A percentile compares a stretch with the other conserved stretches of the same genome.
Evolutionary conservation across 2,113 vertebrate species (phyloP).

Genomic region (Trogon melanurus): DNA sequence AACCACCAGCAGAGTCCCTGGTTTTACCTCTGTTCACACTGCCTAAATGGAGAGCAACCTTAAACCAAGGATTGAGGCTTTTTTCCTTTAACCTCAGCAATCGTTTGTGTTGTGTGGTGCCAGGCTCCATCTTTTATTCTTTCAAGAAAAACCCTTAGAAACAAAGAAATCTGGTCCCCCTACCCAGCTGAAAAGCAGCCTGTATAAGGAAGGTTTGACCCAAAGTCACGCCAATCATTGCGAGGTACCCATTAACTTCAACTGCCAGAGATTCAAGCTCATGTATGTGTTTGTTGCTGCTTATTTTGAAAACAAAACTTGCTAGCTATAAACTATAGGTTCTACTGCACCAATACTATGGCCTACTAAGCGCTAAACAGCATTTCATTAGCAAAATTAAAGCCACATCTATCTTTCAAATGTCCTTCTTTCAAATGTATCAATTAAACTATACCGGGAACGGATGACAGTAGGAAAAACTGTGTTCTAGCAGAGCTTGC

Average conservation of each 20-base stretch:
- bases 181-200: neutral
- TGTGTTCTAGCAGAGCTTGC: neutral
- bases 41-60: neutral
- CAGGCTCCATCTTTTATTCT: neutral
- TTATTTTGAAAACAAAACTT: slow-evolving; percentile 28
- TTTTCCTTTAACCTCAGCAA: neutral
- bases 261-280: neutral
- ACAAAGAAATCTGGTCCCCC: neutral
- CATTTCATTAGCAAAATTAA: slow-evolving; percentile 17
- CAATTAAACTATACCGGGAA: neutral
- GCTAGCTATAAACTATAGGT: neutral
- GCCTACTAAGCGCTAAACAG: neutral
- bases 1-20: neutral
- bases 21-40: neutral
- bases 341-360: neutral
- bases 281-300: neutral
- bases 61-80: neutral
- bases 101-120: neutral
- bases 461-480: neutral
- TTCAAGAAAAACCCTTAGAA: neutral
- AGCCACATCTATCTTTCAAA: neutral
- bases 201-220: neutral
- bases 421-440: neutral
- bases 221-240: neutral
- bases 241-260: neutral